phyloP scores from a whole-genome alignment of 2,888 invertebrate species.

The Eudasyphora cyanicolor region DNA sequence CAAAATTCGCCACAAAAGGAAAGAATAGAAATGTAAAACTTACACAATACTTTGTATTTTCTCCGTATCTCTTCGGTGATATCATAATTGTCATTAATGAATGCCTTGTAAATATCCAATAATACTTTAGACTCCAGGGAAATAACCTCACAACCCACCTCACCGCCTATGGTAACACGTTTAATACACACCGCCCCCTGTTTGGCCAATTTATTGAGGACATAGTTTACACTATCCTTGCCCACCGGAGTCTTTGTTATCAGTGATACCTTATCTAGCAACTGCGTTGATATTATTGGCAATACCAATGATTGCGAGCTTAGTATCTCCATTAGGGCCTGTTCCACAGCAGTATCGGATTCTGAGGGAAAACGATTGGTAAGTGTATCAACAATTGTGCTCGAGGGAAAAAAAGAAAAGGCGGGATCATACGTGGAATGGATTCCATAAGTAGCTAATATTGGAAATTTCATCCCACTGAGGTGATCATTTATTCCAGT shows the following conservation, averaged over 20 bases:
- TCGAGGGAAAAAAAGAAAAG: too few relatives aligned
- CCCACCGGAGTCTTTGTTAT: conserved; percentile 81
- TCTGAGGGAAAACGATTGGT: too few relatives aligned
- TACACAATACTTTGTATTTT: conserved; percentile 78
- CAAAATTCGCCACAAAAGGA: not conserved
- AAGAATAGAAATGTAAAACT: not conserved
- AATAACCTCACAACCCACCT: conserved; percentile 78
- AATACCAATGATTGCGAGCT: conserved; percentile 86
- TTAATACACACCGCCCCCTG: conserved; percentile 80
- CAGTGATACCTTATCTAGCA: conserved; percentile 82
- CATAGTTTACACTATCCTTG: conserved; percentile 85
- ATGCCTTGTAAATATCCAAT: conserved; percentile 76
- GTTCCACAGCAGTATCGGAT: conserved; percentile 83
- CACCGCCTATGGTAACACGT: conserved; percentile 78
- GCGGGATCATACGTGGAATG: too few relatives aligned
- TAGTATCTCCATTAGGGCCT: conserved; percentile 84
- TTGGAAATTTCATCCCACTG: too few relatives aligned
- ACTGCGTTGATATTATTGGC: conserved; percentile 86
- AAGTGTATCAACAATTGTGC: too few relatives aligned
- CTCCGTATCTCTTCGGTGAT: conserved; percentile 80
- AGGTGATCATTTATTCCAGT: too few relatives aligned
- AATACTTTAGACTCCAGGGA: conserved; percentile 76
- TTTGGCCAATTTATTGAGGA: conserved; percentile 89
- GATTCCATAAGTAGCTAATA: too few relatives aligned
- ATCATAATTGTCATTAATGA: conserved; percentile 76